Evolutionary conservation across 2,888 invertebrate species (phyloP), one percentile per base, ranked within the genome.

Genomic region (Uropetala carovei): DNA sequence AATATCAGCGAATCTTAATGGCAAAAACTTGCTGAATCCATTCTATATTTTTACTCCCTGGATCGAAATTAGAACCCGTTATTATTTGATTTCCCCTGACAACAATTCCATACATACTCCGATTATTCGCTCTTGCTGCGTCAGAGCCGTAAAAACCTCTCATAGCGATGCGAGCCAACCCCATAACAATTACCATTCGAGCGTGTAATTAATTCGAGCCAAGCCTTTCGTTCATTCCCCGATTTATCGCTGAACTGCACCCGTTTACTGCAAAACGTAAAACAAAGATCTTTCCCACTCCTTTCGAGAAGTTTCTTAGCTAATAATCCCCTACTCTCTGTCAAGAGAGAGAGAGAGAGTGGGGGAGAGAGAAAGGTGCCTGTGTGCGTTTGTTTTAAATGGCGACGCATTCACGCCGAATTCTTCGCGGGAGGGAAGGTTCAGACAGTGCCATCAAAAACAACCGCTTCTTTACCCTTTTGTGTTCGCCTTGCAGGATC

Each of bases 351-450:
- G 43, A 43, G 43, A 43, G 43, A 43, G 43, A 43, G n/a, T n/a
- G n/a, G n/a, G n/a, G n/a, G n/a, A n/a, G n/a, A 43, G 5, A 43
- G 5, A 43, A 43, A 43, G 10, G 68, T 68, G 22, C 7, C n/a
- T 11, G 68, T 64, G 64, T 68, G 75, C n/a, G 75, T 75, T 27
- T 9, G 75, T 43, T 43, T 43, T 43, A 75, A 27, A 75, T 27
- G 75, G 75, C 75, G 27, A 22, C 75, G 22, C 75, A 13, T 75
- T 75, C 75, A 27, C 75, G 22, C 75, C 75, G 75, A 75, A 75
- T 22, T 27, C 27, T 22, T 27, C 11, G 27, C 68, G n/a, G 0
- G n/a, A 22, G 22, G 13, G 75, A 75, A 43, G 5, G 75, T 22
- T 75, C 27, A 22, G 27, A 27, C n/a, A 22, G 75, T 27, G 75